Evolutionary conservation across 2,113 vertebrate species (phyloP), one percentile per base, ranked within the genome.

Genomic region (Elephantulus edwardii): DNA sequence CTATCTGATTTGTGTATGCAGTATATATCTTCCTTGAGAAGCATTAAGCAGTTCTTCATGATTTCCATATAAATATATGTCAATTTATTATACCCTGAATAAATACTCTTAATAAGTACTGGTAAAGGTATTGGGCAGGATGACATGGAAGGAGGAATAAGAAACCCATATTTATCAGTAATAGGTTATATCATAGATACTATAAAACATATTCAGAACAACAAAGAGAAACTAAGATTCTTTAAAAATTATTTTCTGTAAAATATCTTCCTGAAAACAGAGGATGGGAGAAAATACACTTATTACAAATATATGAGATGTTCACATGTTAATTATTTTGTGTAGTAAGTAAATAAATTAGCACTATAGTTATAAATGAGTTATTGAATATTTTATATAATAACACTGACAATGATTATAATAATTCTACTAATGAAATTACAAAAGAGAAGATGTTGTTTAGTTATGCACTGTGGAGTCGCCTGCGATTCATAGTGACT

Each of bases 361-460:
- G 60, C 30, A 54, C 19, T 33, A 75, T 60, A 89, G 48, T 33
- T 81, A 78, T 94, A 84, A 84, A 68, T n/a, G 14, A 79, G 56
- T 38, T 56, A 10, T 72, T 88, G 17, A 56, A 2, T 81, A 71
- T 44, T 12, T 17, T 56, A 56, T 81, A 42, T 74, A 74, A 44
- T 44, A 44, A 72, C 17, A 68, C 8, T 68, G 64, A 6, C 22
- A 24, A 80, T 71, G 76, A 48, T 60, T 84, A n/a, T 12, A 56
- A 77, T 13, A 56, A 81, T 70, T 13, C n/a, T 88, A 88, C n/a
- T 33, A 81, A 77, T 44, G 22, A 13, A 64, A 50, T n/a, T 56
- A 28, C 13, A 71, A 46, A 44, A 64, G 38, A 86, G 46, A 16
- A 50, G 4, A 8, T 40, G 19, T n/a, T n/a, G n/a, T n/a, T n/a